phyloP scores from a whole-genome alignment of 2,888 invertebrate species.

The Itoplectis maculator region DNA sequence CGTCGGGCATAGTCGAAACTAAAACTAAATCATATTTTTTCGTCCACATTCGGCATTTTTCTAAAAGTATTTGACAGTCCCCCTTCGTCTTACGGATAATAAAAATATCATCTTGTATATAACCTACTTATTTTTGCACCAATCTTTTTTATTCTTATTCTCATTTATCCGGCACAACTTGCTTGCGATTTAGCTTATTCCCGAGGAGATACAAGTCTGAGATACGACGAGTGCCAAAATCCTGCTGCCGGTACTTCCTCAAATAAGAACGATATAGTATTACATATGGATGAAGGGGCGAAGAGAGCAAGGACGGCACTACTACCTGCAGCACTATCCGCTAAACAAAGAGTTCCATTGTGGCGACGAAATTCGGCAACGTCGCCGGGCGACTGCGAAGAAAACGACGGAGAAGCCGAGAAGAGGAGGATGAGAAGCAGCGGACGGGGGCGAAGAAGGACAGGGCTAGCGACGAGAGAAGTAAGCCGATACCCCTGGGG shows the following conservation, averaged over 20 bases:
- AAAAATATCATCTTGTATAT: background rate
- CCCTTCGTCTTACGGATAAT: background rate
- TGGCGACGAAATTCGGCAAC: conserved; percentile 80
- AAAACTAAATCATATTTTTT: background rate
- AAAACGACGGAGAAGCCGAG: conserved; percentile 15
- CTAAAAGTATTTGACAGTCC: background rate
- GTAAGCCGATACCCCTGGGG: conserved; percentile 80
- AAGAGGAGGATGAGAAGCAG: conserved; percentile 16
- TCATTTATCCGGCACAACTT: background rate
- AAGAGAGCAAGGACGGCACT: conserved; percentile 24
- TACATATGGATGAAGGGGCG: background rate
- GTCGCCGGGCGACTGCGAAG: conserved; percentile 68
- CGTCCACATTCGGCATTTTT: background rate
- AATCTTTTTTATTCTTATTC: too few relatives aligned
- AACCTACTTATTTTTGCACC: background rate
- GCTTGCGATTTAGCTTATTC: background rate
- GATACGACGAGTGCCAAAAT: background rate
- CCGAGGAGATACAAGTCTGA: conserved; percentile 11
- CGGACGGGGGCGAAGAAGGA: conserved; percentile 31
- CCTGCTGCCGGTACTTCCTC: conserved; percentile 23
- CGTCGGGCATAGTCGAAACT: background rate
- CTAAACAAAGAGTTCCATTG: conserved; percentile 72
- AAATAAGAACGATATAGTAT: conserved; percentile 49
- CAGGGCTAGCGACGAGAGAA: conserved; percentile 66
- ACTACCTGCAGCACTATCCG: conserved; percentile 62